Evolutionary conservation across 2,113 vertebrate genomes (phyloP), one percentile per base, ranked within the genome.

Genomic region (Philantomba maxwellii): DNA sequence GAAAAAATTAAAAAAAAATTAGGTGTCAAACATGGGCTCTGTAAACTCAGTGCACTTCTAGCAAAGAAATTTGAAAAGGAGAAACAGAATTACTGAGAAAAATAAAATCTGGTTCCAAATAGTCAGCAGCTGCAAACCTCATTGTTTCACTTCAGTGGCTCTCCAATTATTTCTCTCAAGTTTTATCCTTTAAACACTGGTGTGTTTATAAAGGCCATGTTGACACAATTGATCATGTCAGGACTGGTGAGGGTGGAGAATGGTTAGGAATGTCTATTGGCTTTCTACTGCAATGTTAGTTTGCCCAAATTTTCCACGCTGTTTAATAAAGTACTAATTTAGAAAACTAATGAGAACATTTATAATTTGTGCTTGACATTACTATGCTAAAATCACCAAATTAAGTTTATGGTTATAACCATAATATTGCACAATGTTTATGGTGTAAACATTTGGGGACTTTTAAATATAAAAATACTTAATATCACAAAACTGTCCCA

Each of bases 341-440:
- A 95, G 51, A 85, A 94, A 49, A 43, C 83, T 97, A 92, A 96
- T 25, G 57, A 84, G 93, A 97, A 77, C 87, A 80, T 96, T 92
- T 89, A 55, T 95, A 96, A 95, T 95, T 93, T 96, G 87, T 93
- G 53, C 87, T 87, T 97, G 89, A 77, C 58, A 95, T 92, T 93
- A 92, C 28, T 51, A 49, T 28, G n/a, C 55, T 95, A 89, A 95
- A 93, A 89, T 96, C 53, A 60, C 64, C 73, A 94, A 95, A 96
- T 94, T 97, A 95, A 94, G 97, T 95, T 97, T 93, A 95, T 10
- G 19, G 17, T 94, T 96, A 87, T 60, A 94, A 77, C 75, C 53
- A 89, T 75, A 93, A 33, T 49, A 55, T 94, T 85, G 15, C 5
- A 57, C 75, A 49, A 85, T 95, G 81, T 94, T 95, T 93, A 90